Base-by-base conservation (phyloP, 2,888 invertebrate genomes). In the Amitus sp. region DNA sequence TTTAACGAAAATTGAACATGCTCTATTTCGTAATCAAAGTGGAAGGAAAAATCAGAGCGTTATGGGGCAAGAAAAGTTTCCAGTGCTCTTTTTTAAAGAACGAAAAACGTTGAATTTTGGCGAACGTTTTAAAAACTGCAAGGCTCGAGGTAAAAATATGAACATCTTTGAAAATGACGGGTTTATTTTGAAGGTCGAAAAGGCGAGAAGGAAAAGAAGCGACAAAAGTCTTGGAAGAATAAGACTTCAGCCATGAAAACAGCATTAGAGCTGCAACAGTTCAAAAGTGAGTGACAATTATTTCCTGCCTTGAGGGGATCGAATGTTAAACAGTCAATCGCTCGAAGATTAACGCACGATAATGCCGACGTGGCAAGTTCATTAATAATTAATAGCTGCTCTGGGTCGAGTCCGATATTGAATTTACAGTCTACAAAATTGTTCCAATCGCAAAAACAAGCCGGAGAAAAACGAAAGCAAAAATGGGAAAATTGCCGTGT, bases 221-320 rank as follows among this genome's bases (percentile, higher is more conserved):
- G 28, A 30, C 34, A 47, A 52, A 63, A 52, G 54, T 39, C 33
- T 45, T 17, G 9, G 40, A 33, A 10, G 23, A 57, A 47, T 37
- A 42, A 52, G 62, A 65, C 66, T 65, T 34, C 48, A 74, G 54
- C 71, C 75, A 81, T 81, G 81, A 80, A 75, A 72, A 69, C 71
- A 33, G 48, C 73, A 42, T 61, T 72, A n/a, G 71, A 79, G 48
- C 57, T 80, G 23, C 78, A 78, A 51, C 77, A 76, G 34, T 80
- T 77, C 62, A 78, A 73, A 71, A 80, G 81, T 81, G 54, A 77
- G 80, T 78, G 69, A 56, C 43, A 37, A 37, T 37, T n/a, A 42
- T 42, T 42, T 20, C 20, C 42, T 42, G 42, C 15, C 15, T 42
- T 13, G 42, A n/a, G n/a, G n/a, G n/a, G n/a, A 17, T 13, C 39